Conservation (phyloP, 2,797 vertebrate genomes). For the Margarornis squamiger region DNA sequence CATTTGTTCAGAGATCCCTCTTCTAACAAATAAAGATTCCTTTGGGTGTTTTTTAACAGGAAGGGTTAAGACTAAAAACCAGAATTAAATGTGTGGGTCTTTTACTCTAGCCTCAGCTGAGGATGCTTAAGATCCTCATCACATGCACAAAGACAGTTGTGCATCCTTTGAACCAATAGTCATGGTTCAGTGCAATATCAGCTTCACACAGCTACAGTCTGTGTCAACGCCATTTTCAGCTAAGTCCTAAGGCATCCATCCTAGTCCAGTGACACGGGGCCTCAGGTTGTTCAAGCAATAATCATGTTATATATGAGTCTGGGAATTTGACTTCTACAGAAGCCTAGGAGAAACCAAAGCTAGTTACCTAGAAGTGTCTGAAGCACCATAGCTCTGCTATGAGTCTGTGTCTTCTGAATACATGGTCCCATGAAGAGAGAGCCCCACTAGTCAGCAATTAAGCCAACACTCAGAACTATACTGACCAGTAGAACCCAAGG, state of each 20-base stretch:
- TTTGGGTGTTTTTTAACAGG: background rate
- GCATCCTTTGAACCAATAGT: background rate
- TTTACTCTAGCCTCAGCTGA: background rate
- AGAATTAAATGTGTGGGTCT: background rate
- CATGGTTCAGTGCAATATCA: background rate
- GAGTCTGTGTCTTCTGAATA: background rate
- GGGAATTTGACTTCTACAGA: background rate
- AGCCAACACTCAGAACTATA: background rate
- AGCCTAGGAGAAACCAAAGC: background rate
- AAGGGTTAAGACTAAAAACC: background rate
- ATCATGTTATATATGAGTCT: background rate
- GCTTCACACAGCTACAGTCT: background rate
- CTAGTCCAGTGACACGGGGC: fast-evolving
- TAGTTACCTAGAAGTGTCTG: background rate
- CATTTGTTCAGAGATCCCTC: background rate
- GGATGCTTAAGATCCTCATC: background rate
- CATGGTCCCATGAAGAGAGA: background rate
- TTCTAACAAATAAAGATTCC: background rate
- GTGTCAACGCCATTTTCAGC: background rate
- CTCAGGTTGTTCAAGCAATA: background rate
- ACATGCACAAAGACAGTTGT: background rate
- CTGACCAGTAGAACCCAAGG: background rate
- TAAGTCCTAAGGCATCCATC: background rate
- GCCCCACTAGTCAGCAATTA: background rate
- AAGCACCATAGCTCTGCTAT: background rate